These are phyloP conservation scores for Whitmania pigra DNA, from an alignment of 1,140 invertebrate species.

Conservation along the genomic window DNA sequence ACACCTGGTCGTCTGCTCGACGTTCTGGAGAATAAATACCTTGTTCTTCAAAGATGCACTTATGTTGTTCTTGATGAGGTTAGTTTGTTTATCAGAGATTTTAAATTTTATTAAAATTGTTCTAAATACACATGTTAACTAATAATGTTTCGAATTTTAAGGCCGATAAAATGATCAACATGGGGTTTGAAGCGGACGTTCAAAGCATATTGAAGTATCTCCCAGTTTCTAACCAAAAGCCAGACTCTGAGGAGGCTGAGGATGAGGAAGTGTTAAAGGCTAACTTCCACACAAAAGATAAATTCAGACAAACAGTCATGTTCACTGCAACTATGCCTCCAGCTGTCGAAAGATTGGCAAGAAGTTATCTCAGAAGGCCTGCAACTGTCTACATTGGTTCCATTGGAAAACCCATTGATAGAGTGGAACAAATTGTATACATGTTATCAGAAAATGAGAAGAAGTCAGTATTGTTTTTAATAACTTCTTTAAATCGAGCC, in stretches of 20 bases:
- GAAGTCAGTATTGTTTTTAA: constrained; percentile 34
- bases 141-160: too few species aligned
- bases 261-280: constrained; percentile 77
- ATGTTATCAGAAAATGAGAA: constrained; percentile 90
- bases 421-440: constrained; percentile 93
- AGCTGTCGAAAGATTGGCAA: constrained; percentile 85
- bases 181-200: constrained; percentile 97
- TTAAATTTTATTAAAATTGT: too few species aligned
- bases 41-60: constrained; percentile 84
- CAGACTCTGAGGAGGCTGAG: constrained; percentile 94
- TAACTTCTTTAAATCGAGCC: too few species aligned
- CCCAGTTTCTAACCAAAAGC: constrained; percentile 96
- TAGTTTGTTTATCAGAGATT: too few species aligned
- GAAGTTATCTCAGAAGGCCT: constrained; percentile 84
- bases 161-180: constrained; percentile 97
- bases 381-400: constrained; percentile 97
- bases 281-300: constrained; percentile 83
- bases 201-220: constrained; percentile 96
- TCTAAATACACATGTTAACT: too few species aligned
- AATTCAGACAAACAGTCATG: constrained; percentile 98
- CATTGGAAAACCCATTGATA: constrained; percentile 89
- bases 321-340: constrained; percentile 99
- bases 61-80: constrained; percentile 54
- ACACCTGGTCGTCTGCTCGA: constrained; percentile 98
- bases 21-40: constrained; percentile 92